Conservation (phyloP, 1,140 invertebrate species). For the Tribolium madens region DNA sequence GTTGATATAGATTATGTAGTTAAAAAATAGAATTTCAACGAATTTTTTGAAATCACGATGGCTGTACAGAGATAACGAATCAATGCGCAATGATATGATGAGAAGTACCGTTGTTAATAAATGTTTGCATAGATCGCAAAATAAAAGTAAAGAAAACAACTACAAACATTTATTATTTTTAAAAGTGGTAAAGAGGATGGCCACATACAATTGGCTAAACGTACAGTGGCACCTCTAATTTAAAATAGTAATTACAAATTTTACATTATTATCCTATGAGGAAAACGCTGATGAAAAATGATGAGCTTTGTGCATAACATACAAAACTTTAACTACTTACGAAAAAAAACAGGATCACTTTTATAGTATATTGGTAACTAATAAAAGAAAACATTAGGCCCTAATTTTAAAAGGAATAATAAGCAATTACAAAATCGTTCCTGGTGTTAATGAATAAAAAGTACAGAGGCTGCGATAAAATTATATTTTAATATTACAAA, state of each 20-base stretch:
- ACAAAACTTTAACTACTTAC: conserved; percentile 16
- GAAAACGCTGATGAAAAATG: conserved; percentile 22
- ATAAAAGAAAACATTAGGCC: conserved; percentile 32
- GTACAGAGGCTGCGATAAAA: conserved; percentile 22
- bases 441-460: conserved; percentile 15
- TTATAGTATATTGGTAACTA: conserved; percentile 32
- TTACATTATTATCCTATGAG: conserved; percentile 23
- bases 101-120: conserved; percentile 15
- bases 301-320: conserved; percentile 42
- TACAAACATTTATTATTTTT: conserved; percentile 32
- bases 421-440: conserved; percentile 11
- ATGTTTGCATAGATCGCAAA: conserved; percentile 12
- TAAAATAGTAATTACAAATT: conserved; percentile 23
- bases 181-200: conserved; percentile 3
- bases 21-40: conserved; percentile 45
- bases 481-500: conserved; percentile 30
- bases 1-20: conserved; percentile 27
- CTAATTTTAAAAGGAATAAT: conserved; percentile 14
- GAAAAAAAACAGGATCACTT: conserved; percentile 33
- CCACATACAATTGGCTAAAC: conserved; percentile 3
- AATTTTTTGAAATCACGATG: conserved; percentile 24
- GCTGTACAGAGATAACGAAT: conserved; percentile 31
- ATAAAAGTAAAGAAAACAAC: background rate
- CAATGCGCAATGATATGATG: conserved; percentile 24
- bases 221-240: conserved; percentile 5